A percentile compares a stretch with the other conserved stretches of the same genome.
phyloP scores from a whole-genome alignment of 2,113 vertebrate species.

The Hucho hucho region DNA sequence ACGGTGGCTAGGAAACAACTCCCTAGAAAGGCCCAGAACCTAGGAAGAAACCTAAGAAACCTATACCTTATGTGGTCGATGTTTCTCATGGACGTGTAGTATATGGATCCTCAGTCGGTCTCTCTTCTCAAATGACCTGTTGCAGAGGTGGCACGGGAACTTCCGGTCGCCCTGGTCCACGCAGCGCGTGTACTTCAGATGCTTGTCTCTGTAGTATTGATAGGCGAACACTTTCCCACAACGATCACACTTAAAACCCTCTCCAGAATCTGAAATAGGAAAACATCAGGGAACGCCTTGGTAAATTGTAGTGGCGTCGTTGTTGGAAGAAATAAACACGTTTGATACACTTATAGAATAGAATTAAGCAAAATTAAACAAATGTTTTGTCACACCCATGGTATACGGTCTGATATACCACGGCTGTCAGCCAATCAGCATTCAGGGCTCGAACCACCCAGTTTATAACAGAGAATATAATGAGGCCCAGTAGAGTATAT shows the following conservation, averaged over 20 bases:
- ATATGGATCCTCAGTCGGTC: constrained; percentile 93
- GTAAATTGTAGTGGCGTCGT: neutral
- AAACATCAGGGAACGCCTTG: neutral
- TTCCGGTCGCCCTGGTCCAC: constrained; percentile 95
- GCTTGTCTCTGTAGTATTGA: constrained; percentile 96
- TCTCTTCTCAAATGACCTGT: constrained; percentile 92
- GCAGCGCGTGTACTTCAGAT: constrained; percentile 95
- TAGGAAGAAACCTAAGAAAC: too few relatives aligned
- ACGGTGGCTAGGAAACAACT: too few relatives aligned
- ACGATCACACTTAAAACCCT: constrained; percentile 93
- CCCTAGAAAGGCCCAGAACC: too few relatives aligned
- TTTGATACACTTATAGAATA: neutral
- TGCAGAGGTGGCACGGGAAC: constrained; percentile 93
- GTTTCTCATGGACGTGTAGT: constrained; percentile 95
- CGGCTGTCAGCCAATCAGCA: too few relatives aligned
- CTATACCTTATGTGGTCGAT: constrained; percentile 96
- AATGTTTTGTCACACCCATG: too few relatives aligned
- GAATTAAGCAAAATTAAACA: too few relatives aligned
- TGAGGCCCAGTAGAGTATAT: too few relatives aligned
- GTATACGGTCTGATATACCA: too few relatives aligned
- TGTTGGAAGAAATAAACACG: neutral
- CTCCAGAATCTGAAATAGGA: constrained; percentile 74
- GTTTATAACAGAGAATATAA: too few relatives aligned
- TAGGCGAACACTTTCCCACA: constrained; percentile 97
- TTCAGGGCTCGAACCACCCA: too few relatives aligned